phyloP scores from a whole-genome alignment of 2,888 invertebrate species.

The Drosophila paucipuncta region DNA sequence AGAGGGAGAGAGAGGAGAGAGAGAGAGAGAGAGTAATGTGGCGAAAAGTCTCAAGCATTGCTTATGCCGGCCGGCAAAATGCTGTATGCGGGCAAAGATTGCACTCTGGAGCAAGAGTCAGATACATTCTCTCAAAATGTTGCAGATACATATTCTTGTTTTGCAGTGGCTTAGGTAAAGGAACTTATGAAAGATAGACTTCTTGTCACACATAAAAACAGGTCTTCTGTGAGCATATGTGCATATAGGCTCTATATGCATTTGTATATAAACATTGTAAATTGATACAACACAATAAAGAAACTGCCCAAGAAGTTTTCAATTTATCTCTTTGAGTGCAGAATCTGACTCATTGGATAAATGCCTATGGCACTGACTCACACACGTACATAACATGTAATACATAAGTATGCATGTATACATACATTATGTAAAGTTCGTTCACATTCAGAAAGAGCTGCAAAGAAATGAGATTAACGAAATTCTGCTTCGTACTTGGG shows the following conservation, averaged over 20 bases:
- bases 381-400: background rate
- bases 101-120: slow-evolving; percentile 41
- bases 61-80: slow-evolving; percentile 73
- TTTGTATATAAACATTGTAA: slow-evolving; percentile 15
- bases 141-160: slow-evolving; percentile 42
- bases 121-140: slow-evolving; percentile 22
- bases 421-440: background rate
- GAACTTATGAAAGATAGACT: slow-evolving; percentile 25
- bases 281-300: background rate
- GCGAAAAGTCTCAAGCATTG: slow-evolving; percentile 19
- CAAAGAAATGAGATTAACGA: background rate
- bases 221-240: slow-evolving; percentile 49
- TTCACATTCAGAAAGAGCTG: background rate
- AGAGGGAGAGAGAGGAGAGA: background rate
- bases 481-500: background rate
- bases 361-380: background rate
- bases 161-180: slow-evolving; percentile 21
- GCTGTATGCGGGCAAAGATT: slow-evolving; percentile 13
- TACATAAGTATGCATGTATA: background rate
- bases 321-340: slow-evolving; percentile 10
- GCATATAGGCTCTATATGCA: background rate
- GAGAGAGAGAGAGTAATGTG: background rate
- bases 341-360: slow-evolving; percentile 4
- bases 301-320: background rate
- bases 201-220: slow-evolving; percentile 61